Base-by-base conservation (phyloP, 2,113 vertebrate species). In the Rhombomys opimus region DNA sequence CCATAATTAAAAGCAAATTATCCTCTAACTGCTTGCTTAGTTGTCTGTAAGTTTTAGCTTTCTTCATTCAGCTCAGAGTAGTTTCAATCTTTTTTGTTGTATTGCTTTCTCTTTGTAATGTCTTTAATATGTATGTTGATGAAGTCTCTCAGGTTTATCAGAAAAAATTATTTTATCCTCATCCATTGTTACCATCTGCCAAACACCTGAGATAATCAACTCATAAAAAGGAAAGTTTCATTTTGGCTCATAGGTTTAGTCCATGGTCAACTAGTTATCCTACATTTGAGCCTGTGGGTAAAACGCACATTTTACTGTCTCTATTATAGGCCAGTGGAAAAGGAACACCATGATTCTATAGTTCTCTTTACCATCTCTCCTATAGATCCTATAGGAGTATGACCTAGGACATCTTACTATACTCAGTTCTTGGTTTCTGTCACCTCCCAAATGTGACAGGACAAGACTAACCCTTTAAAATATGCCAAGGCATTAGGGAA, bases 1-100 rank as follows among this genome's bases (percentile, higher is more conserved):
- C 94, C n/a, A 81, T 86, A 81, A 86, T 63, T 85, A 81, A 41
- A 96, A 77, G 32, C 57, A 73, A 91, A 32, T 50, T 61, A 61
- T 2, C 35, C 41, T 95, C 4, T 27, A 89, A 93, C 68, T 11
- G 88, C 12, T 84, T 2, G 1, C 30, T 7, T 88, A 50, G 13
- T 84, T 68, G 41, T 63, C 8, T 17, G 75, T 10, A 95, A 72
- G 23, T 94, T 88, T 92, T 84, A 38, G 13, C 72, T 87, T 70
- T 76, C n/a, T 89, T 87, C 61, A n/a, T 27, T 93, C 17, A 46
- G 20, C 59, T 73, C 61, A 87, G 77, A 95, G 75, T 50, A 54
- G 15, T 75, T 88, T 95, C 12, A 38, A 82, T 30, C 25, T 93
- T 89, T 54, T 30, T 17, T 35, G 46, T 70, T 32, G 35, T 25